Evolutionary conservation across 2,888 invertebrate species (phyloP).

Genomic region (Heliconius hortense): DNA sequence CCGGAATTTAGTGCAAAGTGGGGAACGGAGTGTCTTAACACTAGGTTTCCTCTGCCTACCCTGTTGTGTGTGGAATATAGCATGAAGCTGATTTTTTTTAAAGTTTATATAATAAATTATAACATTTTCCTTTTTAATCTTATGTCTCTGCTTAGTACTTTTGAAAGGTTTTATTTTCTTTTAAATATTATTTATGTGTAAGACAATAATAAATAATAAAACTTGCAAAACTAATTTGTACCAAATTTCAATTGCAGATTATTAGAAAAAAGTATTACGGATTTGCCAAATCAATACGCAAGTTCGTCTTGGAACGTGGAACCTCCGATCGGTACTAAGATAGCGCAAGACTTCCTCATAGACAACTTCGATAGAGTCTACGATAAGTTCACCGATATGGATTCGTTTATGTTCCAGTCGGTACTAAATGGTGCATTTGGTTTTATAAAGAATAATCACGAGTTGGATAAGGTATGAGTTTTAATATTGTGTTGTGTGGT

Average conservation of each 20-base stretch:
- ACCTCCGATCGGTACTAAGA: conserved; percentile 75
- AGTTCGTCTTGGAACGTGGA: conserved; percentile 67
- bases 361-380: conserved; percentile 85
- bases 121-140: too few relatives aligned
- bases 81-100: too few relatives aligned
- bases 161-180: too few relatives aligned
- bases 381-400: conserved; percentile 61
- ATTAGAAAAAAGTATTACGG: conserved; percentile 64
- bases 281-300: conserved; percentile 72
- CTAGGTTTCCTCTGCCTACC: too few relatives aligned
- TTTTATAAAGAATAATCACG: conserved; percentile 58
- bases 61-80: too few relatives aligned
- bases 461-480: conserved; percentile 60
- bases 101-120: too few relatives aligned
- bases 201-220: not conserved
- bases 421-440: conserved; percentile 69
- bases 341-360: conserved; percentile 89
- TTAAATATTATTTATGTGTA: too few relatives aligned
- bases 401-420: conserved; percentile 67
- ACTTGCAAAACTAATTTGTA: not conserved
- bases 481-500: not conserved
- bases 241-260: conserved; percentile 53
- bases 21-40: too few relatives aligned
- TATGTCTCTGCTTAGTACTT: too few relatives aligned
- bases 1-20: too few relatives aligned